Percentiles rank a stretch among this genome's conserved stretches.
Conservation (phyloP, 2,797 vertebrate species). For the Silurus lanzhouensis region DNA sequence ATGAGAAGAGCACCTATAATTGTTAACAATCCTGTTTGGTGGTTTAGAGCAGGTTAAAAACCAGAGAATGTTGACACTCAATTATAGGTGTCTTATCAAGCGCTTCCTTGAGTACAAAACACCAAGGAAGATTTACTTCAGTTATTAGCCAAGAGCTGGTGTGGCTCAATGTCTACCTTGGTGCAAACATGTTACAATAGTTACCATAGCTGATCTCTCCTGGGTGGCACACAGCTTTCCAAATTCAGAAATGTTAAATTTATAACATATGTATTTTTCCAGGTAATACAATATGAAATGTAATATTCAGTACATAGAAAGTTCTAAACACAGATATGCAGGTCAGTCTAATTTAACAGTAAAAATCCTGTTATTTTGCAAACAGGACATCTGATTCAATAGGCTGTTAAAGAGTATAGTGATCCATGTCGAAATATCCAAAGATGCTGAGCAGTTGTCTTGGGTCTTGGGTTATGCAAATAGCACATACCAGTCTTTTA, state of each 20-base stretch:
- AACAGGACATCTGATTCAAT: slow-evolving; percentile 34
- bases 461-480: not conserved
- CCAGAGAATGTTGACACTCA: slow-evolving; percentile 28
- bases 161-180: slow-evolving; percentile 62
- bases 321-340: slow-evolving; percentile 37
- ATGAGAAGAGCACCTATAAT: slow-evolving; percentile 70
- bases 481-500: slow-evolving; percentile 61
- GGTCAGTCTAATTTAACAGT: slow-evolving; percentile 30
- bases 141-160: slow-evolving; percentile 67
- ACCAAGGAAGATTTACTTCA: slow-evolving; percentile 42
- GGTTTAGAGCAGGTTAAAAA: slow-evolving; percentile 51
- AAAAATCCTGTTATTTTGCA: slow-evolving; percentile 40
- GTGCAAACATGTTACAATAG: slow-evolving; percentile 33
- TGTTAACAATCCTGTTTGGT: slow-evolving; percentile 61
- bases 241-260: slow-evolving; percentile 47
- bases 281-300: slow-evolving; percentile 37
- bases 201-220: slow-evolving; percentile 22
- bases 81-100: slow-evolving; percentile 40
- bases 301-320: slow-evolving; percentile 36
- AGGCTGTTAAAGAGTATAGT: slow-evolving; percentile 6
- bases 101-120: slow-evolving; percentile 31
- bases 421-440: slow-evolving; percentile 35
- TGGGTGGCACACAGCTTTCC: slow-evolving; percentile 21
- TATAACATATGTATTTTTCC: slow-evolving; percentile 33
- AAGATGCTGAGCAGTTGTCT: slow-evolving; percentile 19